Evolutionary conservation across 2,797 vertebrate species (phyloP), one percentile per base, ranked within the genome.

Genomic region (Sebastes trivittatus): DNA sequence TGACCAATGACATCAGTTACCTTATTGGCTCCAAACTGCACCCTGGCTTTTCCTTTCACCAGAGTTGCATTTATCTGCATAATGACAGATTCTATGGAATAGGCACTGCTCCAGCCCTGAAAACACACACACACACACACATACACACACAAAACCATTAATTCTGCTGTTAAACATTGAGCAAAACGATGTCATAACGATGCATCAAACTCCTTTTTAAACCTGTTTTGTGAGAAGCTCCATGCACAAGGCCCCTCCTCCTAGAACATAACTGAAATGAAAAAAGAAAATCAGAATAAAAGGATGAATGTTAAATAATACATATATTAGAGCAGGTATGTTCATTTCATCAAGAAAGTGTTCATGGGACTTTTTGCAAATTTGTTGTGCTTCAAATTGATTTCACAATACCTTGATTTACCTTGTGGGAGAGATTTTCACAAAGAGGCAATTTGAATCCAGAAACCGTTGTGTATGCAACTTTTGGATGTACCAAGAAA

Each of bases 211-310:
- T 59, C 5, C 54, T 56, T 64, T 8, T 42, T 85, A 70, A 73
- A 98, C 98, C 98, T 99, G 98, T 95, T 99, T 99, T 77, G 98
- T 99, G 90, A 99, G 97, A 92, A 99, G 97, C 69, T 99, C 98
- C 98, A 99, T 99, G 94, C 98, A 99, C 85, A 99, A 94, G 29
- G 98, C 98, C 66, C 98, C 98, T 92, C 98, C 98, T 87, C 98
- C 98, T 34, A 99, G 96, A 79, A 99, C 98, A 46, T 99, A 99
- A 88, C 98, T 99, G 69, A 11, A 85, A 90, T 56, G n/a, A 76
- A 77, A 85, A 71, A 36, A 49, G 46, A 2, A 18, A 6, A 49
- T 32, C 14, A 25, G 23, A 20, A 23, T 74, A 11, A 58, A 46
- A 25, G 18, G 20, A 30, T 30, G 22, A 38, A 8, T 7, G n/a